These are phyloP conservation scores for Eupithecia dodoneata DNA, from an alignment of 2,888 invertebrate genomes.

Conservation along the genomic window DNA sequence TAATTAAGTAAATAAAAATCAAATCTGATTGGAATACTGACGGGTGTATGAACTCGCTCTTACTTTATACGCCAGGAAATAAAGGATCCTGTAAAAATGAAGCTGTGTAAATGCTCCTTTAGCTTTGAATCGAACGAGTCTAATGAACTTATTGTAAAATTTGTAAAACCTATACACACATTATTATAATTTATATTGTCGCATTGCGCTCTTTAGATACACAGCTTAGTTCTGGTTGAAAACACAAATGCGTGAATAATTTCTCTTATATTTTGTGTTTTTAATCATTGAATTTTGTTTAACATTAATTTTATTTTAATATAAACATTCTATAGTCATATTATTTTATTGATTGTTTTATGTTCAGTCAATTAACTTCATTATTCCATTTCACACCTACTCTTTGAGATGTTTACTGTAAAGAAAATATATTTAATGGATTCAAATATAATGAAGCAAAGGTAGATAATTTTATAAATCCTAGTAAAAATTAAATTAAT, in stretches of 20 bases:
- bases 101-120: too few species aligned
- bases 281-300: neutral
- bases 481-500: too few species aligned
- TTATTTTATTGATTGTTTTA: neutral
- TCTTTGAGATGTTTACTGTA: neutral
- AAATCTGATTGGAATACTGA: neutral
- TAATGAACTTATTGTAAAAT: too few species aligned
- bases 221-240: neutral
- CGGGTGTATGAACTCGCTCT: too few species aligned
- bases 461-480: neutral
- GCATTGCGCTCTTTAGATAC: neutral
- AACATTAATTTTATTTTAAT: neutral
- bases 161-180: too few species aligned
- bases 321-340: neutral
- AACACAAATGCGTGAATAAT: neutral
- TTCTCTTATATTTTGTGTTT: neutral
- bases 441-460: neutral
- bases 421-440: neutral
- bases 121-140: too few species aligned
- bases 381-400: neutral
- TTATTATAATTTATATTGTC: too few species aligned
- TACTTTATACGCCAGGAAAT: too few species aligned
- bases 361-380: neutral
- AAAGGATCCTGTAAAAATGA: too few species aligned
- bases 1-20: neutral